Evolutionary conservation across 2,888 invertebrate species (phyloP).

Genomic region (Nemotelus pantherinus): DNA sequence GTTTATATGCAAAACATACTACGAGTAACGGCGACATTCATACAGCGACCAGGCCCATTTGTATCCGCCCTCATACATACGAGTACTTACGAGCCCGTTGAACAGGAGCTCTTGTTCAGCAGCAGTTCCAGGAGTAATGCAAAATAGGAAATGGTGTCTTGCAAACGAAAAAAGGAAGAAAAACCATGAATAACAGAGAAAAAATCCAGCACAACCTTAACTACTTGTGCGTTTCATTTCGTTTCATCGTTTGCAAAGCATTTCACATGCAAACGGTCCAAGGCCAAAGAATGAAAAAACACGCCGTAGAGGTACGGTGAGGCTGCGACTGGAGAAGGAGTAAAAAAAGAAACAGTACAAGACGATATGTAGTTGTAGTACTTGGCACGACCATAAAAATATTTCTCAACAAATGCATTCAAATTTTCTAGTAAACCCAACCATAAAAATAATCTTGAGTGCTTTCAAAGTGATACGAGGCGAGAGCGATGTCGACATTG

Average conservation of each 20-base stretch:
- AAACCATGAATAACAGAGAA: no score
- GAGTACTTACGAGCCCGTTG: neutral
- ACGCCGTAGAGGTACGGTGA: neutral
- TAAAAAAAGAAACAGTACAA: neutral
- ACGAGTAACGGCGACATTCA: slow-evolving; percentile 3
- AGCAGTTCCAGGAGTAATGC: no score
- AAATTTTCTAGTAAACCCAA: slow-evolving; percentile 49
- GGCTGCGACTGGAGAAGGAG: neutral
- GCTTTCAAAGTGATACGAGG: slow-evolving; percentile 1
- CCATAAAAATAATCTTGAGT: slow-evolving; percentile 50
- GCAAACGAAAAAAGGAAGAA: no score
- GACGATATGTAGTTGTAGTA: slow-evolving; percentile 5
- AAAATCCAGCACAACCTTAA: neutral
- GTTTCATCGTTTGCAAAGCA: slow-evolving; percentile 9
- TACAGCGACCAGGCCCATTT: slow-evolving; percentile 7
- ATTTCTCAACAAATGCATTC: slow-evolving; percentile 49
- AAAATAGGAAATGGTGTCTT: no score
- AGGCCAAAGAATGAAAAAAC: neutral
- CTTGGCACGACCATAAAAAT: slow-evolving; percentile 32
- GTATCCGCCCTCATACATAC: slow-evolving; percentile 3
- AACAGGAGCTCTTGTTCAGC: no score
- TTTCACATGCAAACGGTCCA: slow-evolving; percentile 12
- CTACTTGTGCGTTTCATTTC: slow-evolving; percentile 12
- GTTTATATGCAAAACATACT: slow-evolving; percentile 26
- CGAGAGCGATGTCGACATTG: no score